Conservation (phyloP, 2,113 vertebrate genomes). For the Rallus limicola region DNA sequence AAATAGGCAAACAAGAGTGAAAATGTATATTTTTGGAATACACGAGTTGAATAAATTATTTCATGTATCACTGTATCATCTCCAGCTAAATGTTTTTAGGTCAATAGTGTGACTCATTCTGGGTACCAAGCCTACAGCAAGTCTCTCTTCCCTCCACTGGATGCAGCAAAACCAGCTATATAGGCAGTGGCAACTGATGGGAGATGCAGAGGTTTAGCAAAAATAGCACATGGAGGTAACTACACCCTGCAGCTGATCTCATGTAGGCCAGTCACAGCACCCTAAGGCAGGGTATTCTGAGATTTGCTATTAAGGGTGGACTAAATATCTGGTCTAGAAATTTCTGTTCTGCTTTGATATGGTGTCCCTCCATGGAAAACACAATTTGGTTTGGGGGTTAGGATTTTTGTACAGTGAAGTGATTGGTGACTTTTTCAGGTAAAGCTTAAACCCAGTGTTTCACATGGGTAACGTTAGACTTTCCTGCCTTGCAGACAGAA, state of each 20-base stretch:
- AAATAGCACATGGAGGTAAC: background rate
- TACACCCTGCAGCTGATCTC: background rate
- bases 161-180: background rate
- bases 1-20: background rate
- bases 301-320: background rate
- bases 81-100: background rate
- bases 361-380: background rate
- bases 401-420: background rate
- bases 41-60: background rate
- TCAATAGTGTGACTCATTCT: background rate
- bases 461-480: background rate
- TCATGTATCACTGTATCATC: background rate
- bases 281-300: background rate
- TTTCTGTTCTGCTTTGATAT: background rate
- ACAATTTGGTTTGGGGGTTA: background rate
- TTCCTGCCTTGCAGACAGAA: background rate
- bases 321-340: background rate
- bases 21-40: background rate
- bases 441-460: background rate
- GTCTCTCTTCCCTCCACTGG: background rate
- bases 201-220: background rate
- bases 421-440: background rate
- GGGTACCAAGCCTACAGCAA: background rate
- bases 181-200: background rate
- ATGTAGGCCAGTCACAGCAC: background rate